These are phyloP conservation scores for Idaea biselata DNA, from an alignment of 2,888 invertebrate species.

Conservation along the genomic window DNA sequence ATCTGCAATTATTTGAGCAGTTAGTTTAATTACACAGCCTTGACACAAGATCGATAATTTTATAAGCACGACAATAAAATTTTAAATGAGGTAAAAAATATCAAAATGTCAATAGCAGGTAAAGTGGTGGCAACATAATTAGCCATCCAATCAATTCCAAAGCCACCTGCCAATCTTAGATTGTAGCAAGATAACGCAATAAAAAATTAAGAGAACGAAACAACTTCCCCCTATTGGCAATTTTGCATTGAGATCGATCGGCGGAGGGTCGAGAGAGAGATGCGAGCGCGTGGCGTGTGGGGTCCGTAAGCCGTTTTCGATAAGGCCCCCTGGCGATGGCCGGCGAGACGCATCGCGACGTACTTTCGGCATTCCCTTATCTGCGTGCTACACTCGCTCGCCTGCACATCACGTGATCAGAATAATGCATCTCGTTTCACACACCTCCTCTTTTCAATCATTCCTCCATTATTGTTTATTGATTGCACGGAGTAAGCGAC, in stretches of 20 bases:
- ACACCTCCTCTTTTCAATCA: slow-evolving; percentile 67
- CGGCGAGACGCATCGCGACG: slow-evolving; percentile 13
- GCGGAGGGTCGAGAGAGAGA: slow-evolving; percentile 47
- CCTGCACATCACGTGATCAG: slow-evolving; percentile 67
- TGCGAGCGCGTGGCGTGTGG: slow-evolving; percentile 61
- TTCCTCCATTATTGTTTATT: slow-evolving; percentile 63
- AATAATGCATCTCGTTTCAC: slow-evolving; percentile 67
- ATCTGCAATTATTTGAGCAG: not conserved
- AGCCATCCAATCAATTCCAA: slow-evolving; percentile 24
- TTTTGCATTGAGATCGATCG: slow-evolving; percentile 79
- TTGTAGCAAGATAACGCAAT: slow-evolving; percentile 50
- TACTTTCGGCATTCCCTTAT: slow-evolving; percentile 58
- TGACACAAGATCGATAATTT: not conserved
- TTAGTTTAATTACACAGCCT: not conserved
- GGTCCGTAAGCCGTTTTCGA: slow-evolving; percentile 81
- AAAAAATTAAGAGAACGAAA: slow-evolving; percentile 66
- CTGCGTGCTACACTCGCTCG: slow-evolving; percentile 72
- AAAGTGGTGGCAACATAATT: slow-evolving; percentile 14
- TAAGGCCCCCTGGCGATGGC: slow-evolving; percentile 68
- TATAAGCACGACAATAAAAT: not conserved
- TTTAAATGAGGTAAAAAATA: not conserved
- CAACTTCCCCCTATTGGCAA: slow-evolving; percentile 63
- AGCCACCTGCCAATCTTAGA: slow-evolving; percentile 36
- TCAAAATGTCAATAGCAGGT: slow-evolving; percentile 4
- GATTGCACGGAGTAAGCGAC: slow-evolving; percentile 34